A percentile compares a stretch with the other conserved stretches of the same genome.
Conservation (phyloP, 2,113 vertebrate genomes). For the Meleagris gallopavo region DNA sequence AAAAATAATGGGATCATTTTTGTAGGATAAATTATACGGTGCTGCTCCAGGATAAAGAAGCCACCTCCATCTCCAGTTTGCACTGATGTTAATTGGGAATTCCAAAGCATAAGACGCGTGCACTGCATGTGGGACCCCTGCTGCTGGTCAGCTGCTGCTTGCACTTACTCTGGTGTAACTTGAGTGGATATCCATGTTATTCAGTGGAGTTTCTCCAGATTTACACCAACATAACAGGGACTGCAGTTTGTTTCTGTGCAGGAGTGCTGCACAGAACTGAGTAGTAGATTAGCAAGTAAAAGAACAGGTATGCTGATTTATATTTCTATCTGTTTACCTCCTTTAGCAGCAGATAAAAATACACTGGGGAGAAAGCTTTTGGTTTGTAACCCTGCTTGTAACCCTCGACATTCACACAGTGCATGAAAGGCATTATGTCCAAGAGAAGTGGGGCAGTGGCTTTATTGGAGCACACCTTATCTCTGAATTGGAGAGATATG, state of each 20-base stretch:
- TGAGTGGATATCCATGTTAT: neutral
- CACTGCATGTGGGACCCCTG: neutral
- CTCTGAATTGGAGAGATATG: no score
- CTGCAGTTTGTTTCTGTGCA: neutral
- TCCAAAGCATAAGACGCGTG: neutral
- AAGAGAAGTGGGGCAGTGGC: neutral
- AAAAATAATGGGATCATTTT: neutral
- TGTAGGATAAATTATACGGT: neutral
- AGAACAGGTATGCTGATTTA: neutral
- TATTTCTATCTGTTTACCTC: neutral
- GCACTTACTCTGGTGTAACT: neutral
- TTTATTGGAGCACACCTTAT: neutral
- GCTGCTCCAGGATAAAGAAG: neutral
- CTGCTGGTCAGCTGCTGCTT: neutral
- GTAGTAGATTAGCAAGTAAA: neutral
- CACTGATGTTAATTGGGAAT: accelerated
- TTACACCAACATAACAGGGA: neutral
- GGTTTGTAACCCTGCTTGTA: accelerated
- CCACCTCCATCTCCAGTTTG: neutral
- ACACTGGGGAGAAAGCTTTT: neutral
- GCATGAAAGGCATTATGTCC: neutral
- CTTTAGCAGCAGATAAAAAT: neutral
- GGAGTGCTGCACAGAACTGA: neutral
- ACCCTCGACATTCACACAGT: neutral
- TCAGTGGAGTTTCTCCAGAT: neutral